phyloP scores from a whole-genome alignment of 2,797 vertebrate species.

The Otus scops region DNA sequence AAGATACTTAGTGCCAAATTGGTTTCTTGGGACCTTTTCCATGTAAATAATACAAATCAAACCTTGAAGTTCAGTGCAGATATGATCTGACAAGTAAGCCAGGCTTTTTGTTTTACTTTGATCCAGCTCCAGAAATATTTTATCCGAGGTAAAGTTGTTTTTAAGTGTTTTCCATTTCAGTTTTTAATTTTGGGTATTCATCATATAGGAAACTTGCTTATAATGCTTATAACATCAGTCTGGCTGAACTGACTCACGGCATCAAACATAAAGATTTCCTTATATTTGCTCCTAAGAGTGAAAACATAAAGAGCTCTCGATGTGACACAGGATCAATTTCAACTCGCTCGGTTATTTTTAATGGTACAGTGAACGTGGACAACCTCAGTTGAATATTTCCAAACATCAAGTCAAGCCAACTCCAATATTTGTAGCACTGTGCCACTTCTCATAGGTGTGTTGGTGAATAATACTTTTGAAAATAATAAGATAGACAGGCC shows the following conservation, averaged over 20 bases:
- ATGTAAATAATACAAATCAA: slow-evolving; percentile 73
- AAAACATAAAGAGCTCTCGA: neutral
- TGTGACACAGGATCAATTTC: neutral
- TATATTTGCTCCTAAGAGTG: neutral
- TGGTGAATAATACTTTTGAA: neutral
- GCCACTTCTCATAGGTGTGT: neutral
- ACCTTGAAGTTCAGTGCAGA: slow-evolving; percentile 59
- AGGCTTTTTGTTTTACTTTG: slow-evolving; percentile 65
- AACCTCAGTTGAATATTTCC: neutral
- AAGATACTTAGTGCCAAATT: slow-evolving; percentile 65
- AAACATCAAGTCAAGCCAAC: neutral
- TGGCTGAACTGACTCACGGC: neutral
- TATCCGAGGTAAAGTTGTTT: slow-evolving; percentile 61
- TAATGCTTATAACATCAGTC: neutral
- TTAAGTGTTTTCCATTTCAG: slow-evolving; percentile 60
- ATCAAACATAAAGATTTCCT: neutral
- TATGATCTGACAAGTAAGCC: slow-evolving; percentile 70
- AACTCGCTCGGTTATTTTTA: neutral
- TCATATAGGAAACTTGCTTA: slow-evolving; percentile 29
- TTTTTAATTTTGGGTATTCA: slow-evolving; percentile 51
- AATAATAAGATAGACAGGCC: neutral
- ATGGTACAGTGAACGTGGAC: neutral
- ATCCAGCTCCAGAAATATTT: slow-evolving; percentile 70
- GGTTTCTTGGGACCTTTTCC: slow-evolving; percentile 69
- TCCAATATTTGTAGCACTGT: neutral